phyloP scores from a whole-genome alignment of 2,888 invertebrate genomes.

The Macaria notata region DNA sequence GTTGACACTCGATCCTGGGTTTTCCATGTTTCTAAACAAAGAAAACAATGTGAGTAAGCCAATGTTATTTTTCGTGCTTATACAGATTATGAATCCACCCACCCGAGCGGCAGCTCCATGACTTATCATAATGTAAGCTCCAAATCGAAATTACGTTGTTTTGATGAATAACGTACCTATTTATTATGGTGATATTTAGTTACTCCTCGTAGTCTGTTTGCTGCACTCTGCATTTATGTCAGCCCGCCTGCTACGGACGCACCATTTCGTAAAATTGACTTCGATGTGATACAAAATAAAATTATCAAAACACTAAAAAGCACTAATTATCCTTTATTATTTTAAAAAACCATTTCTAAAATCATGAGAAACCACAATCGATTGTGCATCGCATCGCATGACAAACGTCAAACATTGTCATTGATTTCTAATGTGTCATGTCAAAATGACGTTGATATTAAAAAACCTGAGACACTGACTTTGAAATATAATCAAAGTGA shows the following conservation, averaged over 20 bases:
- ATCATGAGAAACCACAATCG: no score
- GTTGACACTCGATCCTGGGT: conserved; percentile 52
- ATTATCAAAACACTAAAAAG: no score
- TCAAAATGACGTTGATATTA: no score
- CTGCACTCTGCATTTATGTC: neutral
- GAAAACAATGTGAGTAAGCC: conserved; percentile 1
- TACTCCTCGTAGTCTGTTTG: neutral
- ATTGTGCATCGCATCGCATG: no score
- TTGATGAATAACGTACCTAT: conserved; percentile 5
- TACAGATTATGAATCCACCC: conserved; percentile 5
- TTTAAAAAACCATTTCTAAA: no score
- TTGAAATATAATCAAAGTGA: no score
- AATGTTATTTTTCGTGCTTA: neutral
- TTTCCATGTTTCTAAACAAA: conserved; percentile 55
- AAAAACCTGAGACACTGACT: no score
- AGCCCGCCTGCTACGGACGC: conserved; percentile 1
- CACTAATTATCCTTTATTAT: no score
- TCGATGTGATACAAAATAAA: no score
- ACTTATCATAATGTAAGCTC: neutral
- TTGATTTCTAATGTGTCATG: no score
- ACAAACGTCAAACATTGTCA: no score
- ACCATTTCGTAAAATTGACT: neutral
- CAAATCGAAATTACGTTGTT: conserved; percentile 2
- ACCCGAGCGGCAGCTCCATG: conserved; percentile 16
- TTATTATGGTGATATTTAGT: neutral